These are phyloP conservation scores for Brevimyrus niger DNA, from an alignment of 2,113 vertebrate species.

Conservation along the genomic window DNA sequence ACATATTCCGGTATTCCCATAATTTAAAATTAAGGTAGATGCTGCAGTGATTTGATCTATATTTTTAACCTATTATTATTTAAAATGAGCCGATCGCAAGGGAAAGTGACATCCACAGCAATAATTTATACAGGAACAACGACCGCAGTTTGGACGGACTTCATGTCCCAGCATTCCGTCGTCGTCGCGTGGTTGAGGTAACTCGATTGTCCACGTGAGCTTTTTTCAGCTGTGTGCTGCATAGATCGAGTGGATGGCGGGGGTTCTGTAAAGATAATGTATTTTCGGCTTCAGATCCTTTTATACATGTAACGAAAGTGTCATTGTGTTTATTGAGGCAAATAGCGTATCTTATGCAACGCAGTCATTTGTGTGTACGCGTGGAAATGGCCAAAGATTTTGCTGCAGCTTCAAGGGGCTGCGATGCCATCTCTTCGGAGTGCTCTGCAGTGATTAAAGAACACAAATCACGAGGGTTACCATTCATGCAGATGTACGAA, in stretches of 20 bases:
- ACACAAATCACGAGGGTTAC: background rate
- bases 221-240: slow-evolving; percentile 40
- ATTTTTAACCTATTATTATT: background rate
- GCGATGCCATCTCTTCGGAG: background rate
- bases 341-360: background rate
- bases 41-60: background rate
- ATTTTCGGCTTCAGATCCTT: background rate
- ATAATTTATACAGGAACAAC: background rate
- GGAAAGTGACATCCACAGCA: background rate
- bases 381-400: slow-evolving; percentile 1
- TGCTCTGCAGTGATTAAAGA: background rate
- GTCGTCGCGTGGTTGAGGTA: slow-evolving; percentile 34
- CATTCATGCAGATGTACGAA: slow-evolving; percentile 4
- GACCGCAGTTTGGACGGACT: slow-evolving; percentile 11
- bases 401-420: background rate
- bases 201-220: slow-evolving; percentile 37
- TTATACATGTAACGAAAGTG: background rate
- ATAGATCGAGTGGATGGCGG: slow-evolving; percentile 40
- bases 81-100: background rate
- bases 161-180: slow-evolving; percentile 37
- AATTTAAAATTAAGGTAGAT: background rate
- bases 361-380: background rate
- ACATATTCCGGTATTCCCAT: background rate
- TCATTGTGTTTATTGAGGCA: slow-evolving; percentile 4
- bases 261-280: slow-evolving; percentile 25